Evolutionary conservation across 2,888 invertebrate genomes (phyloP).

Genomic region (Epiperipatus broadwayi): DNA sequence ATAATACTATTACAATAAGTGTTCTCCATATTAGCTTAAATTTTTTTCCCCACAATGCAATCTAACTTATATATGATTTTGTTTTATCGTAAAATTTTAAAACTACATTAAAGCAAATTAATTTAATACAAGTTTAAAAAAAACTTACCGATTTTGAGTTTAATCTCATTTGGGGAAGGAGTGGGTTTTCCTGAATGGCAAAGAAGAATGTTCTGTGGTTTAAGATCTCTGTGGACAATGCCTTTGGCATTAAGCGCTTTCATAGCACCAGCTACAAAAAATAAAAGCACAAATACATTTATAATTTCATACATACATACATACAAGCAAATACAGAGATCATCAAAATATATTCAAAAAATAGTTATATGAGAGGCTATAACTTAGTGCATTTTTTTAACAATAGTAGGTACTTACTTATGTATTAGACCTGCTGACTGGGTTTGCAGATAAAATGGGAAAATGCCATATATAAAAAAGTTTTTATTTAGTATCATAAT

Average conservation of each 20-base stretch:
- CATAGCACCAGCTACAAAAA: conserved; percentile 70
- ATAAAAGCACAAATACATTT: no score
- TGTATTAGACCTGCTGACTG: no score
- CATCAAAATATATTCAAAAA: conserved; percentile 9
- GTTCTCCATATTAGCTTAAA: no score
- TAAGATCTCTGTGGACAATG: conserved; percentile 94
- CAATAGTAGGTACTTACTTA: conserved; percentile 9
- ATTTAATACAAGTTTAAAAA: conserved; percentile 10
- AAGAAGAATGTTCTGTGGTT: conserved; percentile 95
- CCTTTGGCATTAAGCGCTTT: conserved; percentile 89
- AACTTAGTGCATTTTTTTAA: not conserved
- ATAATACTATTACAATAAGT: no score
- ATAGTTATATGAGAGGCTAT: not conserved
- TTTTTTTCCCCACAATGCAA: no score
- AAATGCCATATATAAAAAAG: no score
- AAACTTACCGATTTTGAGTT: conserved; percentile 79
- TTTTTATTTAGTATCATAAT: no score
- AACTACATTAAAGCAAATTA: conserved; percentile 5
- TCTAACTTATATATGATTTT: no score
- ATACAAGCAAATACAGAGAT: not conserved
- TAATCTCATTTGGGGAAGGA: conserved; percentile 63
- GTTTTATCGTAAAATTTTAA: no score
- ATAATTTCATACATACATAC: no score
- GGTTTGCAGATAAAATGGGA: no score
- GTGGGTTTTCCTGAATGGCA: conserved; percentile 51